Percentiles rank a stretch among this genome's conserved stretches.
Evolutionary conservation across 2,797 vertebrate species (phyloP).

Genomic region (Malurus splendens): DNA sequence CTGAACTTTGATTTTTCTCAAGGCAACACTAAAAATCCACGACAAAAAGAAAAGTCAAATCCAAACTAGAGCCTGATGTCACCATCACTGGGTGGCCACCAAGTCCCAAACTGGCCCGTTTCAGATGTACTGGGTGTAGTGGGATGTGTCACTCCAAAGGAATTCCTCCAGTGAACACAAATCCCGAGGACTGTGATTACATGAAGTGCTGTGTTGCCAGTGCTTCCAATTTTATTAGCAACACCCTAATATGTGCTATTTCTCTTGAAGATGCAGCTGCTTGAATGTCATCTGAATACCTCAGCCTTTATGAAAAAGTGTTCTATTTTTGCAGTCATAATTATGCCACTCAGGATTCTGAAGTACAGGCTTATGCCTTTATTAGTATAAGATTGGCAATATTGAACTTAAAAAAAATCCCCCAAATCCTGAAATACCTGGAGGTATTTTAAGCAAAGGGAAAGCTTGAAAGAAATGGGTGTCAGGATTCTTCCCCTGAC

Average conservation of each 20-base stretch:
- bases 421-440: constrained; percentile 49
- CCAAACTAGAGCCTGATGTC: not conserved
- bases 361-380: constrained; percentile 56
- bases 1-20: not conserved
- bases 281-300: constrained; percentile 63
- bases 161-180: not conserved
- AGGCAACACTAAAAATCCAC: fast-evolving
- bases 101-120: not conserved
- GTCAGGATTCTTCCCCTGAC: not conserved
- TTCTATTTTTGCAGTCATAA: constrained; percentile 59
- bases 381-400: constrained; percentile 48
- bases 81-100: not conserved
- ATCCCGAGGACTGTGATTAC: not conserved
- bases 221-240: constrained; percentile 43
- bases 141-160: not conserved
- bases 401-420: constrained; percentile 45
- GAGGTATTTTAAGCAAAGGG: constrained; percentile 31
- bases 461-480: not conserved
- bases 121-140: not conserved
- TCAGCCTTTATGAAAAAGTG: constrained; percentile 61
- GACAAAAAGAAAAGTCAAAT: not conserved
- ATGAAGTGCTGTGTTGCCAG: constrained; percentile 29
- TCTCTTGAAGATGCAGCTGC: constrained; percentile 61
- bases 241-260: constrained; percentile 42
- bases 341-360: constrained; percentile 56